Conservation (phyloP, 2,888 invertebrate genomes). For the Atrina japonica region DNA sequence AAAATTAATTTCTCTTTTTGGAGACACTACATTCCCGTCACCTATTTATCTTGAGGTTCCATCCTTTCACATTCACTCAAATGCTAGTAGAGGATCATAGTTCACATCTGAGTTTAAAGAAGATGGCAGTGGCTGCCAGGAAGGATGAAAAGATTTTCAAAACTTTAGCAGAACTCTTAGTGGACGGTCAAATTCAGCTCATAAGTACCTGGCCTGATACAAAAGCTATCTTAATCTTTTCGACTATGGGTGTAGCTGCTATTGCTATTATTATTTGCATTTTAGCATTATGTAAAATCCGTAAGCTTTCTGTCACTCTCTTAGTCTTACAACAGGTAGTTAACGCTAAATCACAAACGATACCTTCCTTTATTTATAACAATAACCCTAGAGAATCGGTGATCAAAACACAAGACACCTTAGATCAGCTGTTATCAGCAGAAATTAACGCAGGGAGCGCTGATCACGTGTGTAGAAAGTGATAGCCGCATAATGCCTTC, state of each 20-base stretch:
- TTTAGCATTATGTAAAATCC: no score
- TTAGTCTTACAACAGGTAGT: conserved; percentile 2
- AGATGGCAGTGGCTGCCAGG: conserved; percentile 22
- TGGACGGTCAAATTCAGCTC: conserved; percentile 15
- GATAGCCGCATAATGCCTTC: no score
- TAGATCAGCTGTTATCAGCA: conserved; percentile 2
- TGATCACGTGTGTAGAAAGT: no score
- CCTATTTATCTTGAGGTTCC: conserved; percentile 14
- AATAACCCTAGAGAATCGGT: not conserved
- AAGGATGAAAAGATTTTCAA: conserved; percentile 20
- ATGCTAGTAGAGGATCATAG: conserved; percentile 14
- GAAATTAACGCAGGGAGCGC: no score
- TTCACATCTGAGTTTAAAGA: conserved; percentile 11
- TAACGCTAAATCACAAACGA: no score
- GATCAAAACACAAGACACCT: not conserved
- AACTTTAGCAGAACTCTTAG: conserved; percentile 9
- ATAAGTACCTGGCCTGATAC: conserved; percentile 17
- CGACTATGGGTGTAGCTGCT: conserved; percentile 11
- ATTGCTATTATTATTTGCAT: no score
- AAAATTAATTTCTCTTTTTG: conserved; percentile 6
- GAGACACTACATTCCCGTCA: not conserved
- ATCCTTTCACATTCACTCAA: conserved; percentile 10
- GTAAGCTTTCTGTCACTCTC: conserved; percentile 10
- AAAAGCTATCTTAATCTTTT: conserved; percentile 11
- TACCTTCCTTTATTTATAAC: conserved; percentile 22